Evolutionary conservation across 2,113 vertebrate species (phyloP).

Genomic region (Serinus canaria): DNA sequence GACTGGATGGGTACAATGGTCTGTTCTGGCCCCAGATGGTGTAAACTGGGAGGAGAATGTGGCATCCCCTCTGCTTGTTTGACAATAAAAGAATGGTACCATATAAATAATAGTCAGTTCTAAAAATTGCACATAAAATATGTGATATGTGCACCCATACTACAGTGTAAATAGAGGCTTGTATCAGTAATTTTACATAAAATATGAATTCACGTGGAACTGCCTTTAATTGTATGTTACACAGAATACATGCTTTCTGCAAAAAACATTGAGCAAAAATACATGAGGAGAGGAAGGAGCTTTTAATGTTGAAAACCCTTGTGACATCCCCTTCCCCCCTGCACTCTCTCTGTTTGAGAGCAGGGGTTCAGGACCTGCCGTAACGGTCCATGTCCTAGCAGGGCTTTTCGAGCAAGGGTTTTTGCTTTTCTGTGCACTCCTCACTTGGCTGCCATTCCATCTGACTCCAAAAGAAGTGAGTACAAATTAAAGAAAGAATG

Average conservation of each 20-base stretch:
- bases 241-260: neutral
- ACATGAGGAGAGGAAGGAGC: neutral
- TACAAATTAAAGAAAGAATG: constrained; percentile 76
- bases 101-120: neutral
- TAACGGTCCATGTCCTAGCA: constrained; percentile 16
- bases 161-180: neutral
- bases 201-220: neutral
- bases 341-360: neutral
- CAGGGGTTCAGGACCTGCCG: neutral
- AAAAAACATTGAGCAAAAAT: neutral
- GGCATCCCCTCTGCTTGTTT: neutral
- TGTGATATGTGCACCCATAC: neutral
- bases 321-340: neutral
- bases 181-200: neutral
- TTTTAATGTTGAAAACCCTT: neutral
- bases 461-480: constrained; percentile 51
- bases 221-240: neutral
- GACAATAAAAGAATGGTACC: neutral
- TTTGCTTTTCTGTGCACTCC: constrained; percentile 21
- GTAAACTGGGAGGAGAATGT: neutral
- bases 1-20: neutral
- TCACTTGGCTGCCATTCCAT: constrained; percentile 52
- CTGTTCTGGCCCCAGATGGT: neutral
- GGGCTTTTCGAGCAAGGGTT: neutral
- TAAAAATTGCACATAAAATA: neutral